Conservation (phyloP, 2,797 vertebrate species). For the Lepilemur septentrionalis region DNA sequence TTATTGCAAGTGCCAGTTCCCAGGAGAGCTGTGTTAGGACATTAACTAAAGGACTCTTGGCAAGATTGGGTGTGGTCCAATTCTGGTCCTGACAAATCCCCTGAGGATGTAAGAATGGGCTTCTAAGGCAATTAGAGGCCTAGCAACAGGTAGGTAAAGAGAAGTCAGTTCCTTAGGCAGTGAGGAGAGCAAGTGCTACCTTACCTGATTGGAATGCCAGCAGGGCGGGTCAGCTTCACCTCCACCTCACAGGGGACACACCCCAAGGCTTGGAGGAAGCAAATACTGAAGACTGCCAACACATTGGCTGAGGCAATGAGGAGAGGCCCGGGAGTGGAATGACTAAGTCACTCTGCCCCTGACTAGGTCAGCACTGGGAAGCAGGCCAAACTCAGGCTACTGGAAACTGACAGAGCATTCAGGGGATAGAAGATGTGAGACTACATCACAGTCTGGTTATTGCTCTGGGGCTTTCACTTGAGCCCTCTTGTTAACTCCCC, state of each 20-base stretch:
- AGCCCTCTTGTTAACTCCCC: background rate
- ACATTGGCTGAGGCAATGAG: background rate
- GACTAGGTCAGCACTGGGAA: constrained; percentile 49
- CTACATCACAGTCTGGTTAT: background rate
- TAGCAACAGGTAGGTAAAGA: background rate
- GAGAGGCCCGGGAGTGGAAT: background rate
- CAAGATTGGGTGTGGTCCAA: background rate
- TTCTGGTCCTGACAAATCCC: constrained; percentile 43
- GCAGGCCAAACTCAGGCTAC: constrained; percentile 22
- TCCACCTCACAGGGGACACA: constrained; percentile 30
- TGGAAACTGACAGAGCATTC: constrained; percentile 30
- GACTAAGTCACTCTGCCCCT: constrained; percentile 31
- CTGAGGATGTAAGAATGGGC: constrained; percentile 21
- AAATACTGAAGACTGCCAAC: constrained; percentile 38
- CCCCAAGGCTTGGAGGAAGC: constrained; percentile 41
- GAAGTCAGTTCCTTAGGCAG: constrained; percentile 34
- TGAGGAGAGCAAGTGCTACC: background rate
- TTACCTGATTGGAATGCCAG: constrained; percentile 45
- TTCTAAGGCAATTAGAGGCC: constrained; percentile 26
- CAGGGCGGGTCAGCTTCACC: constrained; percentile 38
- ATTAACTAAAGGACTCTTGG: constrained; percentile 29
- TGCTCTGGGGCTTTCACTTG: background rate
- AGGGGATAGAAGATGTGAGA: background rate
- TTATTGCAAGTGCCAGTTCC: background rate
- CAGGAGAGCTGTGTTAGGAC: constrained; percentile 19